Conservation (phyloP, 2,888 invertebrate genomes). For the Xestia sexstrigata region DNA sequence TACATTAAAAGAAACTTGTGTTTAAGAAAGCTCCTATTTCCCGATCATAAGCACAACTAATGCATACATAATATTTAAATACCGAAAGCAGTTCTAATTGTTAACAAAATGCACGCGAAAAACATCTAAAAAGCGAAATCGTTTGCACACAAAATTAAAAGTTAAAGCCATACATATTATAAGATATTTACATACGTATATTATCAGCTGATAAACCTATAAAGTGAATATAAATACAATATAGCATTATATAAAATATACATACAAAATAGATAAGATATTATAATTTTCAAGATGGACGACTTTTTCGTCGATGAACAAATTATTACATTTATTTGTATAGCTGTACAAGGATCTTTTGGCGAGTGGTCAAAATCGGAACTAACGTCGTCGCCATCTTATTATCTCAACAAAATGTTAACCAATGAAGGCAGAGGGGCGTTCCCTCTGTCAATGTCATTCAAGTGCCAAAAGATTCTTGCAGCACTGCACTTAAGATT, state of each 20-base stretch:
- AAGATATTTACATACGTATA: conserved; percentile 51
- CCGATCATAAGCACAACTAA: conserved; percentile 23
- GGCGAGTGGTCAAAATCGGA: neutral
- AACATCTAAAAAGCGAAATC: conserved; percentile 61
- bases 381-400: neutral
- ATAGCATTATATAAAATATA: conserved; percentile 28
- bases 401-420: neutral
- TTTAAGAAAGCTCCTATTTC: conserved; percentile 3
- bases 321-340: conserved; percentile 12
- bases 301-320: neutral
- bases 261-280: conserved; percentile 17
- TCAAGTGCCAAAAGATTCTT: neutral
- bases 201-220: conserved; percentile 35
- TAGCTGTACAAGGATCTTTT: neutral
- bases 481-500: neutral
- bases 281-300: neutral
- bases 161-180: conserved; percentile 55
- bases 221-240: conserved; percentile 31
- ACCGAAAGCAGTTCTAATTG: conserved; percentile 46
- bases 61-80: conserved; percentile 30
- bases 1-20: neutral
- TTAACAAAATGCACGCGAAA: conserved; percentile 57
- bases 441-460: neutral
- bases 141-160: conserved; percentile 57
- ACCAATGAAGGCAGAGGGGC: neutral